phyloP scores from a whole-genome alignment of 2,797 vertebrate genomes.

The Gallinago nigripennis region DNA sequence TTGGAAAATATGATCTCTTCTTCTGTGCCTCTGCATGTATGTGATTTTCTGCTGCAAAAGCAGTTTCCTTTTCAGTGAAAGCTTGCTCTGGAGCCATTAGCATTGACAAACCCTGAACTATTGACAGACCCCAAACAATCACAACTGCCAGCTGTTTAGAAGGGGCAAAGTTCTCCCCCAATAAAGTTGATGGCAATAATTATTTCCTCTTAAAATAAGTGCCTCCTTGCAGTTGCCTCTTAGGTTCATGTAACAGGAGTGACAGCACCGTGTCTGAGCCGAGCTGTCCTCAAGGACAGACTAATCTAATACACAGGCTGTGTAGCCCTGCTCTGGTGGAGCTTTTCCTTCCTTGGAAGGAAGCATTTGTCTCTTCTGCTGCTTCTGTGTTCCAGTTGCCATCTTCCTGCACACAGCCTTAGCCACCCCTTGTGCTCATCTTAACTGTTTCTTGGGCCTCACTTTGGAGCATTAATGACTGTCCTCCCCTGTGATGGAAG shows the following conservation, averaged over 20 bases:
- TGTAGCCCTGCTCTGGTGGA: not conserved
- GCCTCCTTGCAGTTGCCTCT: not conserved
- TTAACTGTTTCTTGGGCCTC: not conserved
- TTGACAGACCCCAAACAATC: not conserved
- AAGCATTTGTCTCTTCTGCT: not conserved
- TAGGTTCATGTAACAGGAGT: not conserved
- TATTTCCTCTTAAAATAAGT: not conserved
- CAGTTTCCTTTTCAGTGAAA: conserved; percentile 27
- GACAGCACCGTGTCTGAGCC: not conserved
- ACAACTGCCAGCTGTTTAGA: not conserved
- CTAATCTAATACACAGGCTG: not conserved
- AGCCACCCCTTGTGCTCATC: not conserved
- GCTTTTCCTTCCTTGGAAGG: not conserved
- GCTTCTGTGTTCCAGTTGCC: not conserved
- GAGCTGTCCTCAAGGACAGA: not conserved
- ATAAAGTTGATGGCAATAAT: not conserved
- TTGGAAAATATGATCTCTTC: conserved; percentile 51
- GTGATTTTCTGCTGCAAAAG: conserved; percentile 24
- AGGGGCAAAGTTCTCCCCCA: not conserved
- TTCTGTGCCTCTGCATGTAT: not conserved
- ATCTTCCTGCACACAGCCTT: not conserved
- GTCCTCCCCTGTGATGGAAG: fast-evolving
- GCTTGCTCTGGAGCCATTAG: not conserved
- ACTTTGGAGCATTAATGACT: not conserved
- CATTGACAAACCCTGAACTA: not conserved